Conservation (phyloP, 2,797 vertebrate genomes). For the Astyanax mexicanus region DNA sequence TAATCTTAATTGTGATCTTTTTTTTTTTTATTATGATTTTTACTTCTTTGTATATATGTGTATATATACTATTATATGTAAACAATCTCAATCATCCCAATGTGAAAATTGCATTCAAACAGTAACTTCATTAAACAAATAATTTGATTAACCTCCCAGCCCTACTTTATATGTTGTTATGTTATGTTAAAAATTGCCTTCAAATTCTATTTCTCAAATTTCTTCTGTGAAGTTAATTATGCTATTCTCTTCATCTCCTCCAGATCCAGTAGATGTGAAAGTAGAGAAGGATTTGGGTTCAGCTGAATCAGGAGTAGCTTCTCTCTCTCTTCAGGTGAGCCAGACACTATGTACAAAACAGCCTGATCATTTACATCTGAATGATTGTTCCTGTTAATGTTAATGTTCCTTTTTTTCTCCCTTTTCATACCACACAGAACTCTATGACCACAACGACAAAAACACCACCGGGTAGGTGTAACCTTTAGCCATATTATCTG, state of each 20-base stretch:
- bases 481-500: not conserved
- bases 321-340: constrained; percentile 8
- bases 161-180: too few relatives aligned
- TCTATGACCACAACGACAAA: not conserved
- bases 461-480: constrained; percentile 26
- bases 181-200: too few relatives aligned
- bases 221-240: not conserved
- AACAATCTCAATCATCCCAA: too few relatives aligned
- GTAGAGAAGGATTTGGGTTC: constrained; percentile 4
- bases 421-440: constrained; percentile 9
- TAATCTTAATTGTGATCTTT: too few relatives aligned
- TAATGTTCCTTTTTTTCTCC: not conserved
- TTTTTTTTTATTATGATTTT: too few relatives aligned
- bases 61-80: too few relatives aligned
- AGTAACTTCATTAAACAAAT: too few relatives aligned
- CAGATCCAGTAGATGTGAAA: constrained; percentile 30
- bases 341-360: not conserved
- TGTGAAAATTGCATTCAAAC: too few relatives aligned
- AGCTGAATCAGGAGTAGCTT: not conserved
- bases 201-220: too few relatives aligned
- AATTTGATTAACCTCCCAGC: too few relatives aligned
- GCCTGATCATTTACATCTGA: not conserved
- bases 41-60: too few relatives aligned
- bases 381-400: not conserved
- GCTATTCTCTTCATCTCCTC: not conserved